A percentile compares a stretch with the other conserved stretches of the same genome.
Evolutionary conservation across 2,113 vertebrate genomes (phyloP).

Genomic region (Trichomycterus rosablanca): DNA sequence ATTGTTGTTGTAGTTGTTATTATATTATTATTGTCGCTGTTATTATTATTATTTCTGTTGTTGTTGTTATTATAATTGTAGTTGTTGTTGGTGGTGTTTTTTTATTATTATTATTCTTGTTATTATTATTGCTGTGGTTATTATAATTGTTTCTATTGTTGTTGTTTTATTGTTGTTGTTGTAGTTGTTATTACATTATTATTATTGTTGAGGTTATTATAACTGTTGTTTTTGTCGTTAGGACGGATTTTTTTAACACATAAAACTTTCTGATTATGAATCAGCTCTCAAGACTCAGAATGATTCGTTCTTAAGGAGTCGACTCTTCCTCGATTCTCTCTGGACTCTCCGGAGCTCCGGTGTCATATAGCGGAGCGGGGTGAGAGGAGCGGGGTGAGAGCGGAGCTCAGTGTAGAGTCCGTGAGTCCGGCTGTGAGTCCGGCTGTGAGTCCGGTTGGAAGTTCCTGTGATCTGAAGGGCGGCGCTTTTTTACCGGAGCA

Average conservation of each 20-base stretch:
- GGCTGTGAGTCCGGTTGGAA: slow-evolving; percentile 12
- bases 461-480: slow-evolving; percentile 38
- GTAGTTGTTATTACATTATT: too few relatives aligned
- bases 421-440: too few relatives aligned
- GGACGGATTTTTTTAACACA: not conserved
- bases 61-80: too few relatives aligned
- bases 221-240: not conserved
- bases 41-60: too few relatives aligned
- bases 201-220: not conserved
- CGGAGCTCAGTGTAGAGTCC: not conserved
- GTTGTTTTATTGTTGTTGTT: too few relatives aligned
- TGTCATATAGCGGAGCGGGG: not conserved
- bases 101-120: too few relatives aligned
- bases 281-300: too few relatives aligned
- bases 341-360: not conserved
- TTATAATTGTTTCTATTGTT: too few relatives aligned
- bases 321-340: not conserved
- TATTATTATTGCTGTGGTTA: too few relatives aligned
- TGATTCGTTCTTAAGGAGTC: not conserved
- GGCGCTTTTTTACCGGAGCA: slow-evolving; percentile 34
- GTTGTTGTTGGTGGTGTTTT: too few relatives aligned
- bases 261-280: not conserved
- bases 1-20: too few relatives aligned
- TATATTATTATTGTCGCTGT: too few relatives aligned
- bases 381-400: not conserved